A percentile compares a stretch with the other conserved stretches of the same genome.
Evolutionary conservation across 2,797 vertebrate species (phyloP).

Genomic region (Siniperca undulata): DNA sequence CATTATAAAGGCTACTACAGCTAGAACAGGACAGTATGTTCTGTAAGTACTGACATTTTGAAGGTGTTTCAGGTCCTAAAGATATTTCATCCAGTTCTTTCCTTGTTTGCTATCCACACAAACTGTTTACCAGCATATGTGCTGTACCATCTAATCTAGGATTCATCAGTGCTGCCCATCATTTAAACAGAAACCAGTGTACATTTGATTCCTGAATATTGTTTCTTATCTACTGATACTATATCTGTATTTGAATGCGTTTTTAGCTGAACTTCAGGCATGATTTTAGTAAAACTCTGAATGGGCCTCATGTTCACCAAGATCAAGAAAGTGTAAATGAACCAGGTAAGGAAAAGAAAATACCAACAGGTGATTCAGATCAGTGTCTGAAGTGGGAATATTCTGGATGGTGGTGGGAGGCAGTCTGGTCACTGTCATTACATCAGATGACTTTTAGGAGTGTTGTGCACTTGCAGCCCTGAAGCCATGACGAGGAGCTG

Average conservation of each 20-base stretch:
- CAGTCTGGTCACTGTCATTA: neutral
- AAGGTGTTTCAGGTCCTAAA: neutral
- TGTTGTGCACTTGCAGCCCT: neutral
- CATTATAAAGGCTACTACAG: neutral
- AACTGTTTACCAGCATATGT: neutral
- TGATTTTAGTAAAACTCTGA: neutral
- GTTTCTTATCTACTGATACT: too few species aligned
- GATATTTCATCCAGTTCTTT: neutral
- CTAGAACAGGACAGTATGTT: neutral
- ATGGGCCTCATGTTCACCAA: neutral
- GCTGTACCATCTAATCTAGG: neutral
- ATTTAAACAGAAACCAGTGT: neutral
- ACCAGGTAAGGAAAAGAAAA: neutral
- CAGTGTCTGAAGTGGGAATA: neutral
- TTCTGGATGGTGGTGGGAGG: neutral
- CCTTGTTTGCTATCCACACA: neutral
- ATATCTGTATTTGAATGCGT: too few species aligned
- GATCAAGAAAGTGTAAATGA: neutral
- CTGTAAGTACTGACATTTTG: neutral
- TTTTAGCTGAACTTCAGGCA: neutral
- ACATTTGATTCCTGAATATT: too few species aligned
- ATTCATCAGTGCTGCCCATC: neutral
- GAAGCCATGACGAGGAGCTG: conserved; percentile 5
- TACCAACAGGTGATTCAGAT: neutral
- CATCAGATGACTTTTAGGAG: conserved; percentile 14